These are phyloP conservation scores for Tipula unca DNA, from an alignment of 2,888 invertebrate genomes.

Conservation along the genomic window DNA sequence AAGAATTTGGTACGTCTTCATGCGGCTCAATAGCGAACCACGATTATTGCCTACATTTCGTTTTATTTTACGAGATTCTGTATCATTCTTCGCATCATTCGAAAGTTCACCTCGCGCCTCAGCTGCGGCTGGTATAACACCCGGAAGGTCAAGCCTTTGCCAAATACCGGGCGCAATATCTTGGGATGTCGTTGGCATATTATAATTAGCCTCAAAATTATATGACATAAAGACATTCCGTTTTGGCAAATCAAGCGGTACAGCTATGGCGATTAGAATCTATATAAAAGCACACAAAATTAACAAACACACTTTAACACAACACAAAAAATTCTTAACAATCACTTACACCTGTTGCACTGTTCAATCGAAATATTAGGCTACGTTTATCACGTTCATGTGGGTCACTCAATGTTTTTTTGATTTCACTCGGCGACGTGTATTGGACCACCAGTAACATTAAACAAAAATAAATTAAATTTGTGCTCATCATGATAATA, in stretches of 20 bases:
- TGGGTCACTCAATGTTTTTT: not conserved
- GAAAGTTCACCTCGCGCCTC: not conserved
- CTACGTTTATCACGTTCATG: not conserved
- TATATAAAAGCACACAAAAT: slow-evolving; percentile 32
- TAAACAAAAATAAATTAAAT: not conserved
- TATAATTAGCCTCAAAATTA: slow-evolving; percentile 56
- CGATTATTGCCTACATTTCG: not conserved
- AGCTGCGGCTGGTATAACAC: not conserved
- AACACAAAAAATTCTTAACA: not conserved
- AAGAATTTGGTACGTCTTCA: not conserved
- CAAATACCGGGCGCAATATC: not conserved
- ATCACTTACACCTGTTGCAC: not conserved
- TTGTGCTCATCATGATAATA: not conserved
- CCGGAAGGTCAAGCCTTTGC: not conserved
- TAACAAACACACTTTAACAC: not conserved
- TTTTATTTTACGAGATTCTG: not conserved
- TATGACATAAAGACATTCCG: slow-evolving; percentile 57
- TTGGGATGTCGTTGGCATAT: slow-evolving; percentile 36
- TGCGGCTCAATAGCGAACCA: not conserved
- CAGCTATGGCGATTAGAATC: slow-evolving; percentile 54
- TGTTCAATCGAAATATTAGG: not conserved
- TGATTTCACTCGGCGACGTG: not conserved
- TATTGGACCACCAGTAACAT: not conserved
- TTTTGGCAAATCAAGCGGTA: slow-evolving; percentile 53
- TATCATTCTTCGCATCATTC: not conserved